A percentile compares a stretch with the other conserved stretches of the same genome.
phyloP scores from a whole-genome alignment of 2,113 vertebrate species.

The Bucco capensis region DNA sequence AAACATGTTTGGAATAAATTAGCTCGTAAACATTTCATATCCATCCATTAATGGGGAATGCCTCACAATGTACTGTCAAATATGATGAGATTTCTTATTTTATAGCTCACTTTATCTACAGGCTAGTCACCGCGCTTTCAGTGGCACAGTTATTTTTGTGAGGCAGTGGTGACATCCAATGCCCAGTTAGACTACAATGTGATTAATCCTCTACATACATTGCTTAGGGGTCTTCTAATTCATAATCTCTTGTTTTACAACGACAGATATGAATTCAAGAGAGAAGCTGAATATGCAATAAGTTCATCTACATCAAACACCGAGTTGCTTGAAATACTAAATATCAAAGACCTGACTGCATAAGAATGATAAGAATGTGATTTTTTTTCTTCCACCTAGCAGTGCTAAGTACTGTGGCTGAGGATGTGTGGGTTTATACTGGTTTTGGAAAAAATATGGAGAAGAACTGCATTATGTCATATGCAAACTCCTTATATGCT shows the following conservation, averaged over 20 bases:
- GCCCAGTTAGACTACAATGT: neutral
- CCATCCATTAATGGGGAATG: conserved; percentile 12
- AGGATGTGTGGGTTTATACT: neutral
- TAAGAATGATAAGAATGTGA: neutral
- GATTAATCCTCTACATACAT: neutral
- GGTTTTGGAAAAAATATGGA: neutral
- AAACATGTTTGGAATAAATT: conserved; percentile 52
- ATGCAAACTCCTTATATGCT: neutral
- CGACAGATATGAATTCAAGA: neutral
- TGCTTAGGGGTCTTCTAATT: conserved; percentile 25
- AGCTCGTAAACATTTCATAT: conserved; percentile 63
- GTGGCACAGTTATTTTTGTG: neutral
- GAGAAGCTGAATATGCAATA: neutral
- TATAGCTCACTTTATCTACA: conserved; percentile 44
- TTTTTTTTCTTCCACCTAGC: neutral
- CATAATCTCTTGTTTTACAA: conserved; percentile 8
- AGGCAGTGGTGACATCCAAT: conserved; percentile 6
- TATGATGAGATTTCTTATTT: conserved; percentile 53
- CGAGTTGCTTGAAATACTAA: neutral
- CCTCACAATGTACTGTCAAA: conserved; percentile 41
- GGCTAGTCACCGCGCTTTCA: conserved; percentile 36
- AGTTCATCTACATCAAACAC: neutral
- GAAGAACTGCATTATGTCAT: neutral
- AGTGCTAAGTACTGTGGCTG: neutral
- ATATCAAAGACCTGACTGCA: neutral